Evolutionary conservation across 1,140 invertebrate genomes (phyloP).

Genomic region (Linepithema humile): DNA sequence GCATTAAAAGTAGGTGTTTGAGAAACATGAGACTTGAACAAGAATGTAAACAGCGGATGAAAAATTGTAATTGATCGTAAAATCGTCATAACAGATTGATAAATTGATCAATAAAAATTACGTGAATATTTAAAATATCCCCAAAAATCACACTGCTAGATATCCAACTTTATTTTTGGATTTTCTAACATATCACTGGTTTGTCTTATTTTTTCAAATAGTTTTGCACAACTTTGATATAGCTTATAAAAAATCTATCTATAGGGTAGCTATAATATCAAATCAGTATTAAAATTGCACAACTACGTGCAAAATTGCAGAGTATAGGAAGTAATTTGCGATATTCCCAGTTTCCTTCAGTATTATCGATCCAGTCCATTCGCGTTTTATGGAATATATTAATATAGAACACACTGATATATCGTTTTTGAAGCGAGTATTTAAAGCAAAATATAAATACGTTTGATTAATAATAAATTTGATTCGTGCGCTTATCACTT

Average conservation of each 20-base stretch:
- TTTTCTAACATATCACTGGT: too few species aligned
- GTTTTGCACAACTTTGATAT: background rate
- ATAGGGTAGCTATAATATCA: background rate
- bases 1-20: too few species aligned
- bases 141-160: too few species aligned
- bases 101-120: too few species aligned
- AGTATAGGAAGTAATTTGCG: background rate
- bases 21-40: conserved; percentile 16
- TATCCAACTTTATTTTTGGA: too few species aligned
- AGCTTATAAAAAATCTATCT: background rate
- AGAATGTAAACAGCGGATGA: background rate
- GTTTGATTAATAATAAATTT: too few species aligned
- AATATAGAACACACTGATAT: too few species aligned
- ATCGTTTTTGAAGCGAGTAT: too few species aligned
- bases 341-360: background rate
- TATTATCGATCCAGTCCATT: background rate
- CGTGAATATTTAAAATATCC: too few species aligned
- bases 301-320: background rate
- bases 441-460: too few species aligned
- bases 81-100: conserved; percentile 1
- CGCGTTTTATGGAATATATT: background rate
- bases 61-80: background rate
- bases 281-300: background rate
- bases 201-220: too few species aligned
- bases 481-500: background rate